Evolutionary conservation across 2,888 invertebrate species (phyloP), one percentile per base, ranked within the genome.

Genomic region (Torymus aiolomorphi): DNA sequence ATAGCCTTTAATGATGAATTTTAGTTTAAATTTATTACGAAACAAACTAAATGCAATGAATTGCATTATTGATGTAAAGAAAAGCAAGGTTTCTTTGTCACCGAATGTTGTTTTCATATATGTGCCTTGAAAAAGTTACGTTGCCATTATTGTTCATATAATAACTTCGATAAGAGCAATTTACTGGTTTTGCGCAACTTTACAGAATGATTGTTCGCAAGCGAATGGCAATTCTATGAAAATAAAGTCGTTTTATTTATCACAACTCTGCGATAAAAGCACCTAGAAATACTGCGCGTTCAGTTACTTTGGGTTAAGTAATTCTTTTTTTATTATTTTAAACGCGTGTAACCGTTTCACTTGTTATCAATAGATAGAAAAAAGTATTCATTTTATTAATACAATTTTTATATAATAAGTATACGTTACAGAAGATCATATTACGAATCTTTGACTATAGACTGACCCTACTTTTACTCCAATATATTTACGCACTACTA

Each of bases 191-290:
- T 57, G 65, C 63, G 49, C 56, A 57, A 74, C 65, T 42, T 13
- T 16, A 84, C 82, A 80, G 78, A 82, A 75, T 85, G 82, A 83
- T 80, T 84, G 82, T 83, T 84, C 79, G 76, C 81, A 83, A 76
- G 74, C 76, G 57, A 71, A 84, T 65, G 20, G 13, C 5, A 31
- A n/a, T 65, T 18, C 14, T 59, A 16, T n/a, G 16, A 70, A 70
- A 70, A 61, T 52, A 52, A 63, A 57, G 49, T 18, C 31, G 59
- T 49, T 72, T 31, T 16, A n/a, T 54, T 31, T 72, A 14, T 62
- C 52, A 72, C 4, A 13, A 62, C 52, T 54, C 3, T 12, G 16
- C 71, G 72, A 72, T 72, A 72, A 72, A 54, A 4, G 16, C 18
- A n/a, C n/a, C 14, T 31, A 54, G 16, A 42, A 24, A 24, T 31